A percentile compares a stretch with the other conserved stretches of the same genome.
phyloP scores from a whole-genome alignment of 1,140 invertebrate species.

The Pentalonia nigronervosa region DNA sequence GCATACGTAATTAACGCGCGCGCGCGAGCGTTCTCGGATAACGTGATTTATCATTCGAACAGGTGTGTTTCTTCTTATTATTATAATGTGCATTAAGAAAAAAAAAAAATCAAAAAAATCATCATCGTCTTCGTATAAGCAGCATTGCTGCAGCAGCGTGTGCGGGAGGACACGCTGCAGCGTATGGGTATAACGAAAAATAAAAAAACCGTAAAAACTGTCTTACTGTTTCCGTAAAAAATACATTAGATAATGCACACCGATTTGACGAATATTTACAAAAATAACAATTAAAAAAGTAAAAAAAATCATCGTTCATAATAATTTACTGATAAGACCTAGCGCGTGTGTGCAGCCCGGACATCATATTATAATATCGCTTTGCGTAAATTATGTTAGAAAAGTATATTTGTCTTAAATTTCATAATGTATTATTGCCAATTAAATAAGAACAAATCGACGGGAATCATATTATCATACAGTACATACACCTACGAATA shows the following conservation, averaged over 20 bases:
- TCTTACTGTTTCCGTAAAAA: not conserved
- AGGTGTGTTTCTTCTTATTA: constrained; percentile 23
- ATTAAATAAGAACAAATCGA: not conserved
- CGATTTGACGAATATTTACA: not conserved
- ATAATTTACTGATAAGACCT: not conserved
- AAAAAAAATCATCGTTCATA: not conserved
- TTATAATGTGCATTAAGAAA: constrained; percentile 17
- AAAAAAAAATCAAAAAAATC: not conserved
- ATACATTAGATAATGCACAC: not conserved
- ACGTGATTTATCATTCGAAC: constrained; percentile 55
- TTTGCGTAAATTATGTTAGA: not conserved
- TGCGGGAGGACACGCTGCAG: not conserved
- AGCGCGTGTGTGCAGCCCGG: not conserved
- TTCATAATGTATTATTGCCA: not conserved
- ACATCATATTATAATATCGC: not conserved
- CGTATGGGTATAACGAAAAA: not conserved
- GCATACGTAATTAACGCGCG: constrained; percentile 55
- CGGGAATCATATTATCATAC: not conserved
- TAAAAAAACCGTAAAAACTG: not conserved
- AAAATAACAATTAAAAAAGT: not conserved
- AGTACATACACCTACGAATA: not conserved
- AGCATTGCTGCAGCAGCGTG: not conserved
- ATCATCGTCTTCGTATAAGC: not conserved
- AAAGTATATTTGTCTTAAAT: not conserved
- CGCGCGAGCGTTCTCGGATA: not conserved